These are phyloP conservation scores for Crotophaga sulcirostris DNA, from an alignment of 2,113 vertebrate species.

Conservation along the genomic window DNA sequence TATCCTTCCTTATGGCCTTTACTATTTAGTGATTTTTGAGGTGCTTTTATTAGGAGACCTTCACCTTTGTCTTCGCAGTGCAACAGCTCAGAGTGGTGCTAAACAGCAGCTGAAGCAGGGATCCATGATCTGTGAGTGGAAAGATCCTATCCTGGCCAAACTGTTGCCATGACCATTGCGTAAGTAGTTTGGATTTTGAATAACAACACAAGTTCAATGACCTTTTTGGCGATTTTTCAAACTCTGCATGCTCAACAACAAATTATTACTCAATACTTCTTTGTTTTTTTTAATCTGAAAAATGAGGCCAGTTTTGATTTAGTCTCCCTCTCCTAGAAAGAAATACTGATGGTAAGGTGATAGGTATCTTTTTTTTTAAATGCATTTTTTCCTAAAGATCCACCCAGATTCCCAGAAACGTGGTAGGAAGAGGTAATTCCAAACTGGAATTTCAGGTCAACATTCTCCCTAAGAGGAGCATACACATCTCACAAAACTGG, in stretches of 20 bases:
- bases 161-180: not conserved
- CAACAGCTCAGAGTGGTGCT: not conserved
- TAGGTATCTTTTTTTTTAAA: not conserved
- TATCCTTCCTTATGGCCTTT: not conserved
- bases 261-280: not conserved
- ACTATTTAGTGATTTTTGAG: not conserved
- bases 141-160: not conserved
- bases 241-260: not conserved
- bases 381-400: not conserved
- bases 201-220: not conserved
- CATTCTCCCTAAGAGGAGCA: not conserved
- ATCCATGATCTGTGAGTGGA: not conserved
- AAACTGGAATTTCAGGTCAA: not conserved
- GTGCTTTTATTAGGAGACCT: not conserved
- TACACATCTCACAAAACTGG: not conserved
- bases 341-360: not conserved
- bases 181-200: not conserved
- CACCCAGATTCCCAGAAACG: not conserved
- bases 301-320: not conserved
- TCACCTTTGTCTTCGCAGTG: not conserved
- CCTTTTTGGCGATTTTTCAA: not conserved
- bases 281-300: not conserved
- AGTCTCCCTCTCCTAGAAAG: not conserved
- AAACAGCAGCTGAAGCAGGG: not conserved
- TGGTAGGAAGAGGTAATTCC: not conserved